A percentile compares a stretch with the other conserved stretches of the same genome.
Conservation (phyloP, 2,888 invertebrate genomes). For the Pandemis heparana region DNA sequence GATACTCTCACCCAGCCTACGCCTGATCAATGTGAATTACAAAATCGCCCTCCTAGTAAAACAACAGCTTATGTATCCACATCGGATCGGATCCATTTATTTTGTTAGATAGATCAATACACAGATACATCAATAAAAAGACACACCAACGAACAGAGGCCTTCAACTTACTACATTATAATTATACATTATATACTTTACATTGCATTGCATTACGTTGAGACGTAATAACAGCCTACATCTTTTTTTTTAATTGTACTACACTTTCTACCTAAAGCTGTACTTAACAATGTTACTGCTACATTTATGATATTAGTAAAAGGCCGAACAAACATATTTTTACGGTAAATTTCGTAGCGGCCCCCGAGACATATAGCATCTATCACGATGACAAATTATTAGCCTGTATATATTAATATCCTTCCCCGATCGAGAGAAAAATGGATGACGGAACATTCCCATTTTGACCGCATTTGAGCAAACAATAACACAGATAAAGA, state of each 20-base stretch:
- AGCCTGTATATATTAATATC: conserved; percentile 17
- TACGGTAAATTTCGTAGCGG: not conserved
- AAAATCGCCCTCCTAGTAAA: not conserved
- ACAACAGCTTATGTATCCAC: not conserved
- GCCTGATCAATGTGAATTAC: not conserved
- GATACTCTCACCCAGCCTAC: not conserved
- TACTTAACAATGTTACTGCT: not conserved
- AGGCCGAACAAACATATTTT: conserved; percentile 1
- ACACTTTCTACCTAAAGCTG: not conserved
- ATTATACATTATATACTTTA: not conserved
- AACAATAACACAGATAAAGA: not conserved
- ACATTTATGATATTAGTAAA: not conserved
- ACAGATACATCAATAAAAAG: not conserved
- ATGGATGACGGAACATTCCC: not conserved
- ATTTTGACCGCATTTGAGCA: not conserved
- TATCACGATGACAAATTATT: conserved; percentile 22
- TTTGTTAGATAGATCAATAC: no score
- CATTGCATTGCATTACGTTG: not conserved
- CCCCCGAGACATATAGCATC: conserved; percentile 6
- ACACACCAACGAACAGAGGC: not conserved
- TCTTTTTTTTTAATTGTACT: no score
- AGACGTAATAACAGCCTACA: no score
- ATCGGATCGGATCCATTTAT: not conserved
- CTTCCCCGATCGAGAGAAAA: conserved; percentile 9
- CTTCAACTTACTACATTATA: not conserved